Percentiles rank a stretch among this genome's conserved stretches.
Conservation (phyloP, 2,888 invertebrate genomes). For the Gasteruption jaculator region DNA sequence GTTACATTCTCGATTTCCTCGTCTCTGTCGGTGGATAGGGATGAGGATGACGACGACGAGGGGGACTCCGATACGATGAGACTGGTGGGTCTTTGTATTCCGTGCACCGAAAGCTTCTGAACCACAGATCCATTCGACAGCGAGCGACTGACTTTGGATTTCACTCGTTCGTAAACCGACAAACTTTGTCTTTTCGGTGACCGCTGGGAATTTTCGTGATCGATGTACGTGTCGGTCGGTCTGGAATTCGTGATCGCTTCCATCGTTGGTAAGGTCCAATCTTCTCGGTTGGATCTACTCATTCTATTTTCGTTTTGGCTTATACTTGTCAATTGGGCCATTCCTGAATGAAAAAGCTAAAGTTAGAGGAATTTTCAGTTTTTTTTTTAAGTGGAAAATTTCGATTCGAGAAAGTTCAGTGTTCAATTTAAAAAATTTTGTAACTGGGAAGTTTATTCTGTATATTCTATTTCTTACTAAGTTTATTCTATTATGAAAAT, state of each 20-base stretch:
- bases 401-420: too few relatives aligned
- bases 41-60: constrained; percentile 21
- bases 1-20: constrained; percentile 48
- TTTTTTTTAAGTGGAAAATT: constrained; percentile 2
- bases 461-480: too few relatives aligned
- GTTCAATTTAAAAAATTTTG: too few relatives aligned
- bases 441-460: too few relatives aligned
- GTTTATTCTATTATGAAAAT: too few relatives aligned
- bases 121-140: constrained; percentile 64
- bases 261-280: constrained; percentile 44
- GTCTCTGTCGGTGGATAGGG: constrained; percentile 2
- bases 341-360: constrained; percentile 30
- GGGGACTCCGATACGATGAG: constrained; percentile 56
- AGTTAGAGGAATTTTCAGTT: neutral
- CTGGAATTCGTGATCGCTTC: constrained; percentile 38
- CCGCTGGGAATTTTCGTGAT: too few relatives aligned
- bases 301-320: constrained; percentile 35
- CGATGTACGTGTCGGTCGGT: constrained; percentile 33
- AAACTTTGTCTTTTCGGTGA: constrained; percentile 55
- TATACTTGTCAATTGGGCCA: constrained; percentile 46
- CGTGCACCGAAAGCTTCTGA: constrained; percentile 56
- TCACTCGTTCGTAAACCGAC: constrained; percentile 53
- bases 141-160: constrained; percentile 59
- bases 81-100: constrained; percentile 57
- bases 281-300: constrained; percentile 35